These are phyloP conservation scores for Phania funesta DNA, from an alignment of 2,888 invertebrate species.

Conservation along the genomic window DNA sequence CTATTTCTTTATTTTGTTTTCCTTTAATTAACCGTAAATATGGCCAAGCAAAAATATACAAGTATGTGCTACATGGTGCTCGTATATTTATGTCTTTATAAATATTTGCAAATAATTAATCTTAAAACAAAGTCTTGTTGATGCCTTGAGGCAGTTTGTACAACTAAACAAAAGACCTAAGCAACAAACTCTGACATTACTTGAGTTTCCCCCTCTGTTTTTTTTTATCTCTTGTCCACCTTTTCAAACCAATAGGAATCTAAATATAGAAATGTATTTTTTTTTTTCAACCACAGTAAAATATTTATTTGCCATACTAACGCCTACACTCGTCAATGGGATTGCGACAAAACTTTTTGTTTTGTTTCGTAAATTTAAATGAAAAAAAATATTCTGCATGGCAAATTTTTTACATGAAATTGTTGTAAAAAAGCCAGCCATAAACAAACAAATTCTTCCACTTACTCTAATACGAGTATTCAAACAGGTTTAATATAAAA, in stretches of 20 bases:
- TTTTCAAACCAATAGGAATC: slow-evolving; percentile 26
- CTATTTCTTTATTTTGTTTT: no score
- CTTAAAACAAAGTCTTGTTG: slow-evolving; percentile 20
- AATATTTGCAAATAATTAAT: slow-evolving; percentile 46
- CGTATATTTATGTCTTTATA: not conserved
- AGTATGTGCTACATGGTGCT: not conserved
- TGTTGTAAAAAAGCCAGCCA: not conserved
- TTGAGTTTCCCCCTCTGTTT: not conserved
- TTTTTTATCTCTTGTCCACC: not conserved
- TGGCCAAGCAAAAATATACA: not conserved
- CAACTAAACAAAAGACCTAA: slow-evolving; percentile 54
- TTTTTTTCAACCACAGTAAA: not conserved
- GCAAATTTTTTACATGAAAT: not conserved
- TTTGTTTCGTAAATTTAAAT: not conserved
- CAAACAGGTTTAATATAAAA: not conserved
- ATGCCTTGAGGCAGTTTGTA: slow-evolving; percentile 1
- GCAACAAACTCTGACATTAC: slow-evolving; percentile 60
- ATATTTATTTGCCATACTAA: slow-evolving; percentile 10
- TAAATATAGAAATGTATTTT: not conserved
- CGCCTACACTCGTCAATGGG: slow-evolving; percentile 34
- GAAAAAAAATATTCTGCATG: slow-evolving; percentile 5
- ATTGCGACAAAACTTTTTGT: slow-evolving; percentile 34
- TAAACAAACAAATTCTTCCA: not conserved
- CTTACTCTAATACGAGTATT: no score
- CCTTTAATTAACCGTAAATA: slow-evolving; percentile 44